A percentile compares a stretch with the other conserved stretches of the same genome.
Conservation (phyloP, 2,888 invertebrate genomes). For the Catonia carolina region DNA sequence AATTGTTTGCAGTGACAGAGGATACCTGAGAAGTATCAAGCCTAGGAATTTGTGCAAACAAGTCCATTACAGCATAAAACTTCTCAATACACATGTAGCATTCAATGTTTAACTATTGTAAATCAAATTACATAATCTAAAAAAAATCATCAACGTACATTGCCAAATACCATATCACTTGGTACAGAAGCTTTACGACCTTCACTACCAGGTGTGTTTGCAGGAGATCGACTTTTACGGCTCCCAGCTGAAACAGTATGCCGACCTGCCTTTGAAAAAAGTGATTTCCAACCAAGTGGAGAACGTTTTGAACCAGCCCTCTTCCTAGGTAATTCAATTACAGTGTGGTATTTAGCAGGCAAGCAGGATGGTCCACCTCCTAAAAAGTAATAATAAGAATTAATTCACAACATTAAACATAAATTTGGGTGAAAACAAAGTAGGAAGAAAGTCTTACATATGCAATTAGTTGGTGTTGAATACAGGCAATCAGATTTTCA, state of each 20-base stretch:
- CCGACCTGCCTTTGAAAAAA: constrained; percentile 48
- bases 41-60: too few species aligned
- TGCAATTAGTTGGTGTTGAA: too few species aligned
- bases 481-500: too few species aligned
- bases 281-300: constrained; percentile 71
- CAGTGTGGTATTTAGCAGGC: constrained; percentile 81
- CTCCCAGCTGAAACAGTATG: constrained; percentile 23
- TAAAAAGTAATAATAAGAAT: constrained; percentile 28
- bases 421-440: not conserved
- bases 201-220: constrained; percentile 11
- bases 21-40: too few species aligned
- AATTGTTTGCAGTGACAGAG: too few species aligned
- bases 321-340: constrained; percentile 76
- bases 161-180: constrained; percentile 25
- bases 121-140: not conserved
- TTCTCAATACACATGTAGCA: too few species aligned
- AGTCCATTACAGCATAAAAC: too few species aligned
- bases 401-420: not conserved
- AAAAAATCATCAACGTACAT: constrained; percentile 13
- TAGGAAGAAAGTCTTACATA: too few species aligned
- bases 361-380: constrained; percentile 70
- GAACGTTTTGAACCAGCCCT: constrained; percentile 60
- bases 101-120: too few species aligned
- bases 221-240: constrained; percentile 27
- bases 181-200: constrained; percentile 31